These are phyloP conservation scores for Microcebus lehilahytsara DNA, from an alignment of 2,113 vertebrate species.

Conservation along the genomic window DNA sequence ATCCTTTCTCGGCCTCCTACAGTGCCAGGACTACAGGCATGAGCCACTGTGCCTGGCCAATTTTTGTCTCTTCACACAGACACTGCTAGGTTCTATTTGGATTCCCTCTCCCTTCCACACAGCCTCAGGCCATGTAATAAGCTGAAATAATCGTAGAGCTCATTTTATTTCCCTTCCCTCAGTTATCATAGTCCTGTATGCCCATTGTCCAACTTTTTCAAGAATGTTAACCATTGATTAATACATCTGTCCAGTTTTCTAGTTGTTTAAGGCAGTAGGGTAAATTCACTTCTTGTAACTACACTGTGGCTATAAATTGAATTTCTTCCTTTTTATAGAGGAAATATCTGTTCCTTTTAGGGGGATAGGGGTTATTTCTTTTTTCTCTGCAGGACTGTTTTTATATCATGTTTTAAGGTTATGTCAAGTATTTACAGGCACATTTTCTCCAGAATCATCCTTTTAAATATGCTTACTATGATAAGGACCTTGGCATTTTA, in stretches of 20 bases:
- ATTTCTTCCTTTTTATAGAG: neutral
- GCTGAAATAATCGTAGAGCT: neutral
- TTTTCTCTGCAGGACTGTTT: neutral
- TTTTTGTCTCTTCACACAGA: neutral
- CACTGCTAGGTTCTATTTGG: neutral
- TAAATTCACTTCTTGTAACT: neutral
- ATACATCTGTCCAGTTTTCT: neutral
- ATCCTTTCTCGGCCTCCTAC: too few relatives aligned
- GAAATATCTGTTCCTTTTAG: neutral
- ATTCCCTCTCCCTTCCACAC: neutral
- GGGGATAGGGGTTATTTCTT: neutral
- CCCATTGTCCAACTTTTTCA: too few relatives aligned
- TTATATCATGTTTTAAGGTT: constrained; percentile 8
- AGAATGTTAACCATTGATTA: neutral
- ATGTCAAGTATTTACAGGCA: neutral
- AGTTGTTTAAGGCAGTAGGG: neutral
- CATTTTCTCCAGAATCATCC: neutral
- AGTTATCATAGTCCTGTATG: too few relatives aligned
- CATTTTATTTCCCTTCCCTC: neutral
- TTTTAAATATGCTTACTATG: constrained; percentile 34
- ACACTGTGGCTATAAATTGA: neutral
- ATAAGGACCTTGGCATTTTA: constrained; percentile 2
- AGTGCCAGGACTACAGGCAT: too few relatives aligned
- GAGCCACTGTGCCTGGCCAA: too few relatives aligned
- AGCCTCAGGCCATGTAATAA: neutral